Evolutionary conservation across 2,113 vertebrate species (phyloP).

Genomic region (Zapus hudsonius): DNA sequence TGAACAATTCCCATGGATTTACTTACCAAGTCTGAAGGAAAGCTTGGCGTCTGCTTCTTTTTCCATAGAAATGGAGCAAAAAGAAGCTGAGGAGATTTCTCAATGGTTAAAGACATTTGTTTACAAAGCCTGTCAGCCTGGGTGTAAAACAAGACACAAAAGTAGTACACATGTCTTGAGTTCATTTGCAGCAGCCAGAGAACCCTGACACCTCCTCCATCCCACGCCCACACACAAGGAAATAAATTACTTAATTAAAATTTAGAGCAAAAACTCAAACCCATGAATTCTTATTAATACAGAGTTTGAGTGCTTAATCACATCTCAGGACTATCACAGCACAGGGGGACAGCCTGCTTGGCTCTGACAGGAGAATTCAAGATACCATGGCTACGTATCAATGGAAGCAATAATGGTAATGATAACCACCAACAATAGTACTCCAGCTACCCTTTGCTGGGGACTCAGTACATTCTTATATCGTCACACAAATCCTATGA

Average conservation of each 20-base stretch:
- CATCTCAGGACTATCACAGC: background rate
- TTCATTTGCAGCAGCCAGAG: too few species aligned
- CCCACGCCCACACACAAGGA: too few species aligned
- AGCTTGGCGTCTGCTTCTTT: background rate
- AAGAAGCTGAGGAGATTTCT: background rate
- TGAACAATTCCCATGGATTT: background rate
- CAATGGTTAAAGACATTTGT: too few species aligned
- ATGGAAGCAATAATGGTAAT: too few species aligned
- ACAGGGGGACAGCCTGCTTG: background rate
- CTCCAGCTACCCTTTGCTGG: background rate
- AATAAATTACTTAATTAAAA: background rate
- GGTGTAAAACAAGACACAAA: too few species aligned
- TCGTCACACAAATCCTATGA: background rate
- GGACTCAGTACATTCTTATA: background rate
- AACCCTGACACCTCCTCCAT: too few species aligned
- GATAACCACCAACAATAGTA: background rate
- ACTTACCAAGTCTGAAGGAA: background rate
- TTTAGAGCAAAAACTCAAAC: background rate
- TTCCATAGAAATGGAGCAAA: background rate
- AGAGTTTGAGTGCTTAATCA: background rate
- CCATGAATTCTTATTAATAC: background rate
- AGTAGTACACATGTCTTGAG: too few species aligned
- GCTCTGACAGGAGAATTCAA: background rate
- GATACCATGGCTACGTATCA: fast-evolving
- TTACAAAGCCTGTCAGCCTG: background rate